phyloP scores from a whole-genome alignment of 2,797 vertebrate species.

The Anguilla anguilla region DNA sequence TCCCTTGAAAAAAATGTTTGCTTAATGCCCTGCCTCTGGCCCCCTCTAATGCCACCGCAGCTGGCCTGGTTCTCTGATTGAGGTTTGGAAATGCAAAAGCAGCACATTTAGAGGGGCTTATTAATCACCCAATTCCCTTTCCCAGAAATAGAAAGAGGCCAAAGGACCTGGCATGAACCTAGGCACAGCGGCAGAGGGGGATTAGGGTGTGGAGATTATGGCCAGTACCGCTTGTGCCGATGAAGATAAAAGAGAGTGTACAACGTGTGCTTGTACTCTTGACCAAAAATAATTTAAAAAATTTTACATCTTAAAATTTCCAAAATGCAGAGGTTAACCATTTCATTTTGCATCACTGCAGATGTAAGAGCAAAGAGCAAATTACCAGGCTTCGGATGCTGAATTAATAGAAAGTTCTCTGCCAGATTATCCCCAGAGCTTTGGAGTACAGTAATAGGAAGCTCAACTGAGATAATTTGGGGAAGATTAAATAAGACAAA shows the following conservation, averaged over 20 bases:
- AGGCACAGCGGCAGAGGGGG: not conserved
- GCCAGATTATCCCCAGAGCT: not conserved
- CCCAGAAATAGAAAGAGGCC: not conserved
- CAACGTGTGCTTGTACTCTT: not conserved
- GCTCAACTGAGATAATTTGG: not conserved
- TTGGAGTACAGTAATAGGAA: not conserved
- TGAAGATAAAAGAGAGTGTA: not conserved
- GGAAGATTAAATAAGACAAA: not conserved
- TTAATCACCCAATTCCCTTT: not conserved
- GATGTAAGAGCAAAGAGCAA: not conserved
- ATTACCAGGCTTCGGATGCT: no score
- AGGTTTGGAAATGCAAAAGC: not conserved
- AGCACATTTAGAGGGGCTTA: not conserved
- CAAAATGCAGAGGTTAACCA: not conserved
- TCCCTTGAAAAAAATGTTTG: not conserved
- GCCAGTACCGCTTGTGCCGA: not conserved
- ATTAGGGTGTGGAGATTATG: not conserved
- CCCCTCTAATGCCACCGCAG: not conserved
- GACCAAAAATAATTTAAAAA: not conserved
- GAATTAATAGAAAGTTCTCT: not conserved
- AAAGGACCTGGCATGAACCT: not conserved
- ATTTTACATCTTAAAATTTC: not conserved
- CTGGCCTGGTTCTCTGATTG: not conserved
- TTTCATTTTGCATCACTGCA: not conserved
- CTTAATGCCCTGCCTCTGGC: not conserved